Evolutionary conservation across 1,140 invertebrate species (phyloP), one percentile per base, ranked within the genome.

Genomic region (Ceratosolen fusciceps): DNA sequence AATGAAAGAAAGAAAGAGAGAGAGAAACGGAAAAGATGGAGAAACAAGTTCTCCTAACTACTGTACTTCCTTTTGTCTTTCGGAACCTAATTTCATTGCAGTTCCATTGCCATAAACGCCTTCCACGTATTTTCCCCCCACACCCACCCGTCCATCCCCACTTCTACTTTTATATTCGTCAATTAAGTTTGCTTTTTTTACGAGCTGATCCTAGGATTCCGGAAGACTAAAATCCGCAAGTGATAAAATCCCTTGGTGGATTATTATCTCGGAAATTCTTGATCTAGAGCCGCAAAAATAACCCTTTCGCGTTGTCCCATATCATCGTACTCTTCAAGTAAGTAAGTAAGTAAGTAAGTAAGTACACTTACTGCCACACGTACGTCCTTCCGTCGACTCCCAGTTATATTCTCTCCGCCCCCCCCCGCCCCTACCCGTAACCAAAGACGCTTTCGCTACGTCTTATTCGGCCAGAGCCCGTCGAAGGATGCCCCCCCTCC

Each of bases 191-290:
- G 34, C 31, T 77, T 34, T n/a, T n/a, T 77, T 77, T 21, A 83
- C 72, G 16, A 81, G 14, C 19, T 58, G 34, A 19, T 73, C 70
- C 49, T 81, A 83, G 16, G 77, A 76, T 19, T 77, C 54, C 56
- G 80, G 78, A 43, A 83, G 62, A 65, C 81, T 83, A 19, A 24
- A 52, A 31, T 14, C 43, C n/a, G 58, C 47, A 1, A 83, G 60
- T 8, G 79, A 29, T 74, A 83, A 80, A 14, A 74, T 65, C n/a
- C n/a, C n/a, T n/a, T 21, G 77, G 65, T 8, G 62, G 12, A 71
- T 79, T 56, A 21, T 73, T 74, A 39, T 83, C 83, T 26, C 39
- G 52, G n/a, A n/a, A 81, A 70, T 19, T 71, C 56, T 34, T 74
- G 56, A 24, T 76, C 82, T 1, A 82, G 34, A 29, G 72, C 78